Base-by-base conservation (phyloP, 2,888 invertebrate genomes). In the Agrochola litura region DNA sequence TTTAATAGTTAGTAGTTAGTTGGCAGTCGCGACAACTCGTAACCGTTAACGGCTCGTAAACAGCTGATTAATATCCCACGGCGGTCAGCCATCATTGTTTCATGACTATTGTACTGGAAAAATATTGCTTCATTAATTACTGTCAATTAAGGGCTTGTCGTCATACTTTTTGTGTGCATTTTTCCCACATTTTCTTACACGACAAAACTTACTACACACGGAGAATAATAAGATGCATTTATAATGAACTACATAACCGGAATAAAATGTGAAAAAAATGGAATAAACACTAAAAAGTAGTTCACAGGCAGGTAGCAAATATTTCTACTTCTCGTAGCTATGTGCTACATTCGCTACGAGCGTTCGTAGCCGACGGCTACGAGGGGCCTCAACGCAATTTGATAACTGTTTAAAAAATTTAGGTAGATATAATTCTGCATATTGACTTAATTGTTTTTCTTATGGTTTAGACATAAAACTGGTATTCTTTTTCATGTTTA, bases 11-110 rank as follows among this genome's bases (percentile, higher is more conserved):
- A 16, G 46, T 67, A 52, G 14, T 22, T 56, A 56, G 54, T 49
- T 16, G 25, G 14, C 19, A 6, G 82, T 52, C 63, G 75, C 83
- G 58, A 30, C 49, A 46, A 58, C 66, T 79, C 79, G 73, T 82
- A 72, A 84, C 76, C 14, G 72, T 76, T 70, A 83, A 65, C 74
- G 19, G 76, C 46, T 83, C 82, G 84, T 83, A 84, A 83, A 83
- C 80, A 19, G 60, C 54, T 83, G 73, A 80, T 84, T 70, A 76
- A 63, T 63, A 22, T 22, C 84, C 84, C 65, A 25, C 77, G 56
- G 56, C 37, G 67, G 65, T 8, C 68, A n/a, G 65, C 64, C 74
- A 67, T 58, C 49, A 63, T 25, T 25, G 72, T 76, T 63, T 76
- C 81, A 80, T 49, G 71, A 83, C 67, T 25, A 25, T 37, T 71